Conservation (phyloP, 2,888 invertebrate species). For the Homarus gammarus region DNA sequence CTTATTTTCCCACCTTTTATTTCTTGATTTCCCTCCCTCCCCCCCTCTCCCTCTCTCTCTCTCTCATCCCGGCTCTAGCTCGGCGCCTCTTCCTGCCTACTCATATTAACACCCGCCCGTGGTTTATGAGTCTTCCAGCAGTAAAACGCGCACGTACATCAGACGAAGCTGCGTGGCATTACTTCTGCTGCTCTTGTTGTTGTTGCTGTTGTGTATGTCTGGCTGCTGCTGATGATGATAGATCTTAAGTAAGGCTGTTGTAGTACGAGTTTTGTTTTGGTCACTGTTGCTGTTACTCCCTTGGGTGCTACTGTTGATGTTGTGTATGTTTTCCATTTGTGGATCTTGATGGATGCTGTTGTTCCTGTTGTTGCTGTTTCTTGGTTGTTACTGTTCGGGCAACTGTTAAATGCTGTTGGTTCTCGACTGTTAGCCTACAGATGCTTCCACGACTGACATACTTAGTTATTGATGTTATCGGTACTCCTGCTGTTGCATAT, state of each 20-base stretch:
- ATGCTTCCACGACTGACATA: no score
- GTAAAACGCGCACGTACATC: slow-evolving; percentile 18
- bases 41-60: slow-evolving; percentile 16
- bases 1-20: slow-evolving; percentile 18
- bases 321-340: not conserved
- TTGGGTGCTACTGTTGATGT: not conserved
- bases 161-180: not conserved
- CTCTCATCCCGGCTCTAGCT: not conserved
- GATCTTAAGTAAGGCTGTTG: no score
- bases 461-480: no score
- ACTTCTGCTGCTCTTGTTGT: not conserved
- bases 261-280: no score
- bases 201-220: not conserved
- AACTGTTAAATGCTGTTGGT: not conserved
- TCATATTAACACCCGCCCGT: slow-evolving; percentile 13
- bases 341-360: not conserved
- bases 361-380: not conserved
- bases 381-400: not conserved
- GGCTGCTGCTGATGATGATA: not conserved
- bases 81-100: slow-evolving; percentile 13
- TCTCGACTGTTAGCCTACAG: no score
- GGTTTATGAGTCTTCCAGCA: slow-evolving; percentile 4
- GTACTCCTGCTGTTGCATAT: no score
- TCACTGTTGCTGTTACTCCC: not conserved
- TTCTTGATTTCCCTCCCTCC: slow-evolving; percentile 21